These are phyloP conservation scores for Urosaurus nigricauda DNA, from an alignment of 2,797 vertebrate genomes.

Conservation along the genomic window DNA sequence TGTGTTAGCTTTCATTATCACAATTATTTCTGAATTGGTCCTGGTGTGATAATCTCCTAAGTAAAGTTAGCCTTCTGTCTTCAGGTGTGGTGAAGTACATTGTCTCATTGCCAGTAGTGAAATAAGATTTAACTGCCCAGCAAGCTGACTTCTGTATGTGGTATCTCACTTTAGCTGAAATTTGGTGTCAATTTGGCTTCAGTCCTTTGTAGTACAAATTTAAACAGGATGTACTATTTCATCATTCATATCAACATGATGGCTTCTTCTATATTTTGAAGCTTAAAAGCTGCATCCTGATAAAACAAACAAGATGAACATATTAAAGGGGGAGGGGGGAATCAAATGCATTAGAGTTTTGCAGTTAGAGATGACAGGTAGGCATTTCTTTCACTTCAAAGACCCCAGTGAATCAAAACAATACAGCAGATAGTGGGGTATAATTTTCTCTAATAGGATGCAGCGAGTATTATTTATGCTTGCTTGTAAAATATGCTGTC, in stretches of 20 bases:
- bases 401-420: slow-evolving; percentile 74
- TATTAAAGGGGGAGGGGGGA: slow-evolving; percentile 60
- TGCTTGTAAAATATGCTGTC: slow-evolving; percentile 77
- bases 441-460: slow-evolving; percentile 76
- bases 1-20: too few species aligned
- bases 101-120: too few species aligned
- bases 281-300: slow-evolving; percentile 58
- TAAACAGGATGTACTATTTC: neutral
- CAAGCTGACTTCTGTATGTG: too few species aligned
- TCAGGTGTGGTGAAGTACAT: too few species aligned
- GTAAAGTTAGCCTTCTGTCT: too few species aligned
- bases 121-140: too few species aligned
- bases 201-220: neutral
- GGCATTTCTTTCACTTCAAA: slow-evolving; percentile 69
- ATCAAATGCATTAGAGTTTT: slow-evolving; percentile 50
- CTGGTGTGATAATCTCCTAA: too few species aligned
- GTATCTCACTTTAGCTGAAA: neutral
- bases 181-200: neutral
- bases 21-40: too few species aligned
- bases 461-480: slow-evolving; percentile 72
- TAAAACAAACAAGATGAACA: slow-evolving; percentile 58
- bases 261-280: slow-evolving; percentile 50
- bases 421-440: slow-evolving; percentile 56
- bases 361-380: slow-evolving; percentile 64
- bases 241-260: slow-evolving; percentile 1